Evolutionary conservation across 2,113 vertebrate species (phyloP).

Genomic region (Camelus dromedarius): DNA sequence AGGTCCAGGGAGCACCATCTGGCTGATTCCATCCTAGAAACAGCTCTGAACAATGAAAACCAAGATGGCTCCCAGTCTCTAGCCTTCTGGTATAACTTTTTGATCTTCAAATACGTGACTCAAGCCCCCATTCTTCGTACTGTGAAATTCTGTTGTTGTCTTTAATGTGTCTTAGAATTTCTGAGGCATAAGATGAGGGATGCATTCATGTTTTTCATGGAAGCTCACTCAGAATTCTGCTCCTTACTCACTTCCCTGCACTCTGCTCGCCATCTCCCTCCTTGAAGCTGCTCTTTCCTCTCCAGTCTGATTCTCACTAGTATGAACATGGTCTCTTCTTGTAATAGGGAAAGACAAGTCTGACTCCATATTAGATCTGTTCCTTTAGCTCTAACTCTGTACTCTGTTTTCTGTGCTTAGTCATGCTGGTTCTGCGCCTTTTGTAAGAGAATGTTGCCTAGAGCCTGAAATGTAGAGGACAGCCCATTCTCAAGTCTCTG

Average conservation of each 20-base stretch:
- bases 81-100: background rate
- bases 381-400: too few relatives aligned
- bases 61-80: background rate
- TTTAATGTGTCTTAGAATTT: background rate
- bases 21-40: background rate
- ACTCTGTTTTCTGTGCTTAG: too few relatives aligned
- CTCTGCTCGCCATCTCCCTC: background rate
- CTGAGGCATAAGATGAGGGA: background rate
- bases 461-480: too few relatives aligned
- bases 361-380: too few relatives aligned
- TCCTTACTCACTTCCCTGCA: background rate
- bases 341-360: too few relatives aligned
- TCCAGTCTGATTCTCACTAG: background rate
- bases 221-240: background rate
- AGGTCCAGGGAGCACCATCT: background rate
- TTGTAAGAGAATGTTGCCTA: too few relatives aligned
- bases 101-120: background rate
- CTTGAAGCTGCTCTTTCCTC: background rate
- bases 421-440: too few relatives aligned
- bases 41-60: background rate
- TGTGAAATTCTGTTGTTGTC: background rate
- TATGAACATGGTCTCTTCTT: background rate
- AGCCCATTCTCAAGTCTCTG: too few relatives aligned
- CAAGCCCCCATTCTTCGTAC: background rate
- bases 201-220: background rate